phyloP scores from a whole-genome alignment of 2,888 invertebrate species.

The Congeria kusceri region DNA sequence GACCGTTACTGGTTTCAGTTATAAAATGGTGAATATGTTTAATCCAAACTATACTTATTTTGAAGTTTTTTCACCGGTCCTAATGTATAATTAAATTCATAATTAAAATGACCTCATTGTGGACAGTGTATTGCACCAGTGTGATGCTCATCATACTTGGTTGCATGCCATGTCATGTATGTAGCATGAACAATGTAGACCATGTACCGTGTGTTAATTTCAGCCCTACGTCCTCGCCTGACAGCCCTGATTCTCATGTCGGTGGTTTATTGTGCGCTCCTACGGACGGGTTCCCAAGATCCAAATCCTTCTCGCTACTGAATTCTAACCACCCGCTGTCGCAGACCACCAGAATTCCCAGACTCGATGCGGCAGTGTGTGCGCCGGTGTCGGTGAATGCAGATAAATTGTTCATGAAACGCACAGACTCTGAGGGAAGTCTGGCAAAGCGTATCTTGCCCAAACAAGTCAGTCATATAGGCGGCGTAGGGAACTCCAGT shows the following conservation, averaged over 20 bases:
- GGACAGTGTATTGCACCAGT: too few species aligned
- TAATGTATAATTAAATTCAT: too few species aligned
- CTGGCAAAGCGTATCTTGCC: constrained; percentile 52
- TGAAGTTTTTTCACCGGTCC: too few species aligned
- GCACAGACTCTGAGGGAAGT: constrained; percentile 49
- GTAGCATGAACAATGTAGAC: too few species aligned
- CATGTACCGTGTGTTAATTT: constrained; percentile 12
- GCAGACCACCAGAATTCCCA: constrained; percentile 48
- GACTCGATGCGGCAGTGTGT: neutral
- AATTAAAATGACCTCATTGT: too few species aligned
- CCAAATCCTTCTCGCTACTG: constrained; percentile 32
- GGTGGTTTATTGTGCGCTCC: constrained; percentile 37
- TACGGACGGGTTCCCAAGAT: constrained; percentile 40
- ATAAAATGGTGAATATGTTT: too few species aligned
- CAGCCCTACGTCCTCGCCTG: constrained; percentile 58
- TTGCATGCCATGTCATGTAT: too few species aligned
- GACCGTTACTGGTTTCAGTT: too few species aligned
- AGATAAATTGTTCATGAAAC: constrained; percentile 24
- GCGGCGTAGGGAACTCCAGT: constrained; percentile 27
- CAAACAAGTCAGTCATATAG: constrained; percentile 47
- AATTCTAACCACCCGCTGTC: constrained; percentile 11
- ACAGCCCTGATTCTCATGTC: constrained; percentile 54
- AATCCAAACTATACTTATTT: too few species aligned
- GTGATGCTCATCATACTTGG: too few species aligned
- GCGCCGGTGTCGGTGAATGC: constrained; percentile 30